phyloP scores from a whole-genome alignment of 2,888 invertebrate genomes.

The Laspeyria flexula region DNA sequence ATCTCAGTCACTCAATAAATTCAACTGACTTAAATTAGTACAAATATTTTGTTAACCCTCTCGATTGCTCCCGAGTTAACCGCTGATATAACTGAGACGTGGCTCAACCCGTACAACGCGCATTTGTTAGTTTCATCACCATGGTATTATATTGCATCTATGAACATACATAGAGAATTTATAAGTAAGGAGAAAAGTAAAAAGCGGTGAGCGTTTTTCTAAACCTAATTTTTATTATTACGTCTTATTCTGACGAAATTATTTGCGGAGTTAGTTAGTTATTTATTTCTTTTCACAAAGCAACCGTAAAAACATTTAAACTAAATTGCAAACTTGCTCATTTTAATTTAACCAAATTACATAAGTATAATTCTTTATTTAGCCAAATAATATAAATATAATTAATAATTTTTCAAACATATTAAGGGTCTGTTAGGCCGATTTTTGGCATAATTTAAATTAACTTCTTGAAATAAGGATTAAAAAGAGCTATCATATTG shows the following conservation, averaged over 20 bases:
- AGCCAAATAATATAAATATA: no score
- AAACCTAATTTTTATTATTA: not conserved
- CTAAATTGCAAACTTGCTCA: no score
- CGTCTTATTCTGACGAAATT: no score
- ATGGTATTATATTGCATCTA: conserved; percentile 49
- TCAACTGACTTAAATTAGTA: conserved; percentile 25
- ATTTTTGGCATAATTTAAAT: no score
- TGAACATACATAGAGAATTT: conserved; percentile 30
- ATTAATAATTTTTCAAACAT: no score
- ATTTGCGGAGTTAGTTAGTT: not conserved
- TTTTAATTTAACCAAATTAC: no score
- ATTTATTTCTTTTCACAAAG: no score
- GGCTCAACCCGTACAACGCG: conserved; percentile 22
- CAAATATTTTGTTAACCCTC: conserved; percentile 21
- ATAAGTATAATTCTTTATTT: no score
- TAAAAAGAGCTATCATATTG: no score
- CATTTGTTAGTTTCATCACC: conserved; percentile 50
- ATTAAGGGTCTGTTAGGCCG: no score
- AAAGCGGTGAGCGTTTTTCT: conserved; percentile 12
- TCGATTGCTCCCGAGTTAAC: conserved; percentile 29
- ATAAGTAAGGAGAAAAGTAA: conserved; percentile 1
- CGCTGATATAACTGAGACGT: conserved; percentile 52
- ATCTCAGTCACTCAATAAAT: not conserved
- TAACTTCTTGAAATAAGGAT: no score
- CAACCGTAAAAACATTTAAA: no score